Evolutionary conservation across 1,140 invertebrate genomes (phyloP), one percentile per base, ranked within the genome.

Genomic region (Drosophila pseudoobscura): DNA sequence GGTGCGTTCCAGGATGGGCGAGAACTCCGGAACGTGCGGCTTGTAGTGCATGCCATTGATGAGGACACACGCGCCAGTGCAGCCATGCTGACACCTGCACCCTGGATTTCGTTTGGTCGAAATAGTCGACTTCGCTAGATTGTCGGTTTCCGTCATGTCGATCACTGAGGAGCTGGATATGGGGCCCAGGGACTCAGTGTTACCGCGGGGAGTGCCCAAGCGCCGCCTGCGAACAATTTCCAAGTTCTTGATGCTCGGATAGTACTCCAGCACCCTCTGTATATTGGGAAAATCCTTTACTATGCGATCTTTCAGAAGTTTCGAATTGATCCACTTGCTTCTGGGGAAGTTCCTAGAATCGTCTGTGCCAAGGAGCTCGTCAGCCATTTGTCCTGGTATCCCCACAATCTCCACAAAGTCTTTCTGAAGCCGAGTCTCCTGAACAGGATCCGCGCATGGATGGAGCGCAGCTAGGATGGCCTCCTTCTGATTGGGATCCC

Each of bases 41-140:
- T 39, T 44, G 11, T 70, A 90, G 1, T 60, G 44, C 11, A 71
- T 72, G 1, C 76, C 78, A 39, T 90, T 90, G 17, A 90, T 80
- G 4, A 68, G 45, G 0, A 90, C n/a, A 0, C 65, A 53, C 3
- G 52, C 39, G 1, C 44, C 26, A 8, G 50, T 8, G 13, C 11
- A 11, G 41, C 11, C 8, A 0, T 45, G 13, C 13, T 0, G 11
- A 17, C 13, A 31, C 20, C 22, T 31, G 31, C 31, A 35, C 3
- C 39, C 22, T 50, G n/a, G 7, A 47, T 24, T 17, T 11, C 3
- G 26, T n/a, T 20, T 46, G 8, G 6, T 24, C 3, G 3, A 24
- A 35, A 35, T 2, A 35, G 9, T 11, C 9, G 35, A 3, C 11
- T n/a, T 44, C 9, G 0, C 11, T 9, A 39, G 35, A 13, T 39